Evolutionary conservation across 2,888 invertebrate species (phyloP).

Genomic region (Leptinotarsa tumamoca): DNA sequence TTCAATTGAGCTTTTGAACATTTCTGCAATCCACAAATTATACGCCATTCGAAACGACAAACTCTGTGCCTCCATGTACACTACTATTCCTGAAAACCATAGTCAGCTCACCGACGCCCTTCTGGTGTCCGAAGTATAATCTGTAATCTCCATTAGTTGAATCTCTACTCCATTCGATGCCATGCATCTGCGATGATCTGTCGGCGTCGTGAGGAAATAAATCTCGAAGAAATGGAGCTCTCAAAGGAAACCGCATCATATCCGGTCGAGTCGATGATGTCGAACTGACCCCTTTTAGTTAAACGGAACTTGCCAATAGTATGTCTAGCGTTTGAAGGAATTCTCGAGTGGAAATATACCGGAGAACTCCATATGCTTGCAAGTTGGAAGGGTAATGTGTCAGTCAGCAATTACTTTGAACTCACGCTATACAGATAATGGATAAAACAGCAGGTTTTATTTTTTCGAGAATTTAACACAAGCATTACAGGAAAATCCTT

Average conservation of each 20-base stretch:
- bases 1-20: too few species aligned
- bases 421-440: too few species aligned
- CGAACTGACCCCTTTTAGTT: conserved; percentile 8
- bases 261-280: conserved; percentile 11
- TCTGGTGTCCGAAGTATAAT: not conserved
- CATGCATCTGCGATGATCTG: not conserved
- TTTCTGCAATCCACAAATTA: too few species aligned
- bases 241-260: conserved; percentile 7
- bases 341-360: not conserved
- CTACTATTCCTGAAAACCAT: too few species aligned
- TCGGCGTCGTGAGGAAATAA: not conserved
- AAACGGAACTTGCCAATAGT: not conserved
- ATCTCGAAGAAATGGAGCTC: conserved; percentile 1
- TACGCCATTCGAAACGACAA: too few species aligned
- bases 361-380: too few species aligned
- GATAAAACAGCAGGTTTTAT: too few species aligned
- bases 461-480: too few species aligned
- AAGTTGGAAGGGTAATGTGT: too few species aligned
- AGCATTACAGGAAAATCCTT: too few species aligned
- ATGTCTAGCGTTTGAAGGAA: not conserved
- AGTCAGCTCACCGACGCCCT: not conserved
- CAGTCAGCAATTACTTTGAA: too few species aligned
- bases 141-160: not conserved
- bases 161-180: not conserved
- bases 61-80: too few species aligned